These are phyloP conservation scores for Lypha dubia DNA, from an alignment of 2,888 invertebrate species.

Conservation along the genomic window DNA sequence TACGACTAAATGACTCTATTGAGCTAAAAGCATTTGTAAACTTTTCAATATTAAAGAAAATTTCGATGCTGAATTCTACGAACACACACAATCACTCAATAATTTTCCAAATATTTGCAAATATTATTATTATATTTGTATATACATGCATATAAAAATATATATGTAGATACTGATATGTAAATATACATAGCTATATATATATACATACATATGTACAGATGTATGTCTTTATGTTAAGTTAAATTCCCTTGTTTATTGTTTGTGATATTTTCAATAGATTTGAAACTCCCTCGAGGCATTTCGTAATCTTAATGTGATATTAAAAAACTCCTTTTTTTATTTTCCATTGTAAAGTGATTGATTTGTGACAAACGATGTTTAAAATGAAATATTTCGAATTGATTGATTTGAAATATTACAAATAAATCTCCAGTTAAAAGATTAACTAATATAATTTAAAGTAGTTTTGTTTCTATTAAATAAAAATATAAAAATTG, in stretches of 20 bases:
- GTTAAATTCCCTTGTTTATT: not conserved
- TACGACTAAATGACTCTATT: slow-evolving; percentile 37
- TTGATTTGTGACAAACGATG: not conserved
- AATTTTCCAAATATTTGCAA: slow-evolving; percentile 1
- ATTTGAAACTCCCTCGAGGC: not conserved
- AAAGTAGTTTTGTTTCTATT: no score
- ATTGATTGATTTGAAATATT: not conserved
- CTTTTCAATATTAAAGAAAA: slow-evolving; percentile 6
- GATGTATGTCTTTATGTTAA: not conserved
- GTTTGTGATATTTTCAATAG: not conserved
- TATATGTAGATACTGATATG: no score
- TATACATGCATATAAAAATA: not conserved
- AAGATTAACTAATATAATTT: not conserved
- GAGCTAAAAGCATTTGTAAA: slow-evolving; percentile 24
- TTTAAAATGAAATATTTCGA: not conserved
- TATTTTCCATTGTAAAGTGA: not conserved
- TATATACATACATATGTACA: no score
- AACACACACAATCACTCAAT: not conserved
- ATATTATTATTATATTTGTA: not conserved
- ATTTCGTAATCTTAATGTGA: not conserved
- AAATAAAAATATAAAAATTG: no score
- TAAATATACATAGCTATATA: no score
- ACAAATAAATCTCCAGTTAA: not conserved
- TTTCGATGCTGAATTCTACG: not conserved
- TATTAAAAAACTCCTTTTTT: not conserved